Conservation (phyloP, 2,113 vertebrate species). For the Clarias gariepinus region DNA sequence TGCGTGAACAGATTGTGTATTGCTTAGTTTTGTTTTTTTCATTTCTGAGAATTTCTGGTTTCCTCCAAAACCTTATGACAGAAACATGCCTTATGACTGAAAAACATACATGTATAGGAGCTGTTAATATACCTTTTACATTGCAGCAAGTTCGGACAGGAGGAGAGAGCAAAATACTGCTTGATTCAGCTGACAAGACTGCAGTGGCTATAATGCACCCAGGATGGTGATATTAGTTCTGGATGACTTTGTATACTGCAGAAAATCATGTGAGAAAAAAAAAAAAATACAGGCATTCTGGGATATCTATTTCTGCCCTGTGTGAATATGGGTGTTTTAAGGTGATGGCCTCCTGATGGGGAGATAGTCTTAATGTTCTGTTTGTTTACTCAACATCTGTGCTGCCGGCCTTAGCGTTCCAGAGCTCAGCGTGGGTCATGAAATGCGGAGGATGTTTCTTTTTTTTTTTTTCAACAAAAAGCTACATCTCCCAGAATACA, state of each 20-base stretch:
- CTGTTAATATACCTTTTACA: neutral
- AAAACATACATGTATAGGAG: neutral
- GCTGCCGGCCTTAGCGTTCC: conserved; percentile 44
- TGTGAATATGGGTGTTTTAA: conserved; percentile 54
- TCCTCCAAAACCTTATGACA: neutral
- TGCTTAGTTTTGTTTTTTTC: neutral
- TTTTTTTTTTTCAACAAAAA: neutral
- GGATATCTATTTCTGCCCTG: conserved; percentile 34
- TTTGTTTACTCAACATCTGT: conserved; percentile 59
- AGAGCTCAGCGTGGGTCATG: conserved; percentile 46
- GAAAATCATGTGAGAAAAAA: neutral
- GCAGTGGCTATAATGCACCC: conserved; percentile 15
- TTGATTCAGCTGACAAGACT: conserved; percentile 13
- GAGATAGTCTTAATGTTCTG: conserved; percentile 53
- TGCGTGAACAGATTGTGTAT: neutral
- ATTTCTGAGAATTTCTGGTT: neutral
- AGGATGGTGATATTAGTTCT: conserved; percentile 3
- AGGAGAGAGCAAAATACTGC: neutral
- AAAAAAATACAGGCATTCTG: conserved; percentile 3
- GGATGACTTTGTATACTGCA: neutral
- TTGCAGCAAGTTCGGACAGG: neutral
- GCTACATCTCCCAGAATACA: conserved; percentile 1
- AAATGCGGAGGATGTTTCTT: conserved; percentile 1
- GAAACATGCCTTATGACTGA: neutral
- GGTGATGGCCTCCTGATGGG: conserved; percentile 52